Evolutionary conservation across 2,113 vertebrate genomes (phyloP).

Genomic region (Pseudolaguvia tuberculata): DNA sequence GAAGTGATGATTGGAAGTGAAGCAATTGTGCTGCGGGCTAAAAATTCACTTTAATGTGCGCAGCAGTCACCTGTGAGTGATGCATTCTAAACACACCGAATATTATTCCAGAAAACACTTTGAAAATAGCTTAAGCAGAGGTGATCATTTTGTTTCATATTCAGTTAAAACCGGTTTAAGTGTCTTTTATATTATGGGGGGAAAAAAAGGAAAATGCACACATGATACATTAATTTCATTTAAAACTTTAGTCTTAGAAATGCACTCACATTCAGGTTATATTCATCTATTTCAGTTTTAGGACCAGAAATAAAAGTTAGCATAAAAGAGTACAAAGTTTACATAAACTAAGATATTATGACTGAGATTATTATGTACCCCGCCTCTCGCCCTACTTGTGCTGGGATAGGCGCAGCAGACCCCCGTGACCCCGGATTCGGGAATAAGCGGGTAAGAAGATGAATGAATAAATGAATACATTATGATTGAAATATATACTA

Average conservation of each 20-base stretch:
- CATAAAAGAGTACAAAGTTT: no score
- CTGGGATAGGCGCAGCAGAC: no score
- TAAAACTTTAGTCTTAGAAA: background rate
- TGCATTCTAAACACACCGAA: conserved; percentile 24
- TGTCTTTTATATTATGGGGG: background rate
- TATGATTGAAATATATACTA: no score
- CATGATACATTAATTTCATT: background rate
- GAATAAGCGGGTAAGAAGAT: no score
- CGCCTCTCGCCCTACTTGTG: no score
- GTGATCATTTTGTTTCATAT: background rate
- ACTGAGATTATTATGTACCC: no score
- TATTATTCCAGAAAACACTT: background rate
- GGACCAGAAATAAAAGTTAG: background rate
- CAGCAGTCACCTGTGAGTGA: conserved; percentile 39
- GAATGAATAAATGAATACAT: no score
- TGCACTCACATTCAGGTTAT: background rate
- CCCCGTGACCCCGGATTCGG: no score
- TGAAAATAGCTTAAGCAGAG: background rate
- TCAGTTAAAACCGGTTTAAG: background rate
- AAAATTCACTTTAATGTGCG: conserved; percentile 45
- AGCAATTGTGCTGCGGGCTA: conserved; percentile 36
- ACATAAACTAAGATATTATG: no score
- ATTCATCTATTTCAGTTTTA: background rate
- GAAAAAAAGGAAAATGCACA: background rate
- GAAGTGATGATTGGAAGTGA: conserved; percentile 45